These are phyloP conservation scores for Buathra laborator DNA, from an alignment of 2,888 invertebrate genomes.

Conservation along the genomic window DNA sequence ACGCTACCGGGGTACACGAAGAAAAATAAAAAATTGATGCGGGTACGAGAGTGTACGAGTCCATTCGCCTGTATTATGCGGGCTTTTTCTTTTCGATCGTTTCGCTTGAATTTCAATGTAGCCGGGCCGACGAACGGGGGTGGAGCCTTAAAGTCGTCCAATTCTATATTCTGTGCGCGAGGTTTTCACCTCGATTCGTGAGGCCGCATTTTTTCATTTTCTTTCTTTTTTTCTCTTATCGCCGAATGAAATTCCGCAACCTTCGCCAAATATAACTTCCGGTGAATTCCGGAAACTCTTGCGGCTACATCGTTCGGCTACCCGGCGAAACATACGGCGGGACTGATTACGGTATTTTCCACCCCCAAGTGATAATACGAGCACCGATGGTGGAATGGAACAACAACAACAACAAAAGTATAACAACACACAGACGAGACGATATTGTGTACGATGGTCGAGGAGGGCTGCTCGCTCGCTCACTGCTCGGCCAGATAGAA, in stretches of 20 bases:
- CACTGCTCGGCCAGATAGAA: neutral
- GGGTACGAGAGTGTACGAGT: neutral
- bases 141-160: neutral
- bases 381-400: conserved; percentile 42
- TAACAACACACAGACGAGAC: conserved; percentile 18
- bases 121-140: neutral
- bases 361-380: conserved; percentile 37
- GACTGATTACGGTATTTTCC: conserved; percentile 13
- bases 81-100: too few relatives aligned
- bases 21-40: neutral
- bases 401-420: too few relatives aligned
- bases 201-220: conserved; percentile 5
- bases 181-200: conserved; percentile 24
- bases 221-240: conserved; percentile 4
- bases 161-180: neutral
- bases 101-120: neutral
- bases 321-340: conserved; percentile 5
- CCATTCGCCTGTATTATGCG: too few relatives aligned
- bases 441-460: conserved; percentile 22
- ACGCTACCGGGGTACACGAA: neutral
- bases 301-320: neutral
- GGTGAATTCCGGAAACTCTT: conserved; percentile 24
- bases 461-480: conserved; percentile 14
- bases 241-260: neutral
- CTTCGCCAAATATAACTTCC: too few relatives aligned